A percentile compares a stretch with the other conserved stretches of the same genome.
Conservation (phyloP, 2,797 vertebrate genomes). For the Tolypeutes matacus region DNA sequence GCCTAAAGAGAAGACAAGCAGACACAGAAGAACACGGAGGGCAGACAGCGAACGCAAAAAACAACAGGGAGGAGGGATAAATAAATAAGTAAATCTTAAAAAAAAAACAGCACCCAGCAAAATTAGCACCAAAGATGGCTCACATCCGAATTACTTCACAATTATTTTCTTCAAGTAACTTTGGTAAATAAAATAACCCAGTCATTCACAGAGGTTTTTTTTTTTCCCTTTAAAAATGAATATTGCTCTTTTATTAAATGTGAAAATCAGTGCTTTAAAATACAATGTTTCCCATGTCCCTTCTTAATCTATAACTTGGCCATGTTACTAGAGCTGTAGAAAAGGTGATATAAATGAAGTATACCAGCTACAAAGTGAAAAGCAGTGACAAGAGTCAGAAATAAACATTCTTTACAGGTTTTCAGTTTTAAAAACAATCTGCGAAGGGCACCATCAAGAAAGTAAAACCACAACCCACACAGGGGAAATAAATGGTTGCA, state of each 20-base stretch:
- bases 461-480: neutral
- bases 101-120: neutral
- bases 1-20: too few relatives aligned
- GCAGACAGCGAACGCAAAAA: too few relatives aligned
- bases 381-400: neutral
- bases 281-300: neutral
- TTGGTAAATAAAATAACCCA: conserved; percentile 11
- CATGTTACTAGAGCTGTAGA: neutral
- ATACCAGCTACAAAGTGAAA: neutral
- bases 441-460: neutral
- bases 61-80: too few relatives aligned
- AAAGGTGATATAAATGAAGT: neutral
- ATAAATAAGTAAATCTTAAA: too few relatives aligned
- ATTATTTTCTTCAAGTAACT: neutral
- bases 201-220: neutral
- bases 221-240: neutral
- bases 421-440: neutral
- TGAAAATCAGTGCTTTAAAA: conserved; percentile 9
- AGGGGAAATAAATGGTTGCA: neutral
- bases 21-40: too few relatives aligned
- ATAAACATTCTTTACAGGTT: neutral
- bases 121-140: neutral
- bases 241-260: neutral
- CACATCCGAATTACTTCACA: neutral
- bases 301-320: neutral